Conservation (phyloP, 1,140 invertebrate species). For the Drosophila mauritiana region DNA sequence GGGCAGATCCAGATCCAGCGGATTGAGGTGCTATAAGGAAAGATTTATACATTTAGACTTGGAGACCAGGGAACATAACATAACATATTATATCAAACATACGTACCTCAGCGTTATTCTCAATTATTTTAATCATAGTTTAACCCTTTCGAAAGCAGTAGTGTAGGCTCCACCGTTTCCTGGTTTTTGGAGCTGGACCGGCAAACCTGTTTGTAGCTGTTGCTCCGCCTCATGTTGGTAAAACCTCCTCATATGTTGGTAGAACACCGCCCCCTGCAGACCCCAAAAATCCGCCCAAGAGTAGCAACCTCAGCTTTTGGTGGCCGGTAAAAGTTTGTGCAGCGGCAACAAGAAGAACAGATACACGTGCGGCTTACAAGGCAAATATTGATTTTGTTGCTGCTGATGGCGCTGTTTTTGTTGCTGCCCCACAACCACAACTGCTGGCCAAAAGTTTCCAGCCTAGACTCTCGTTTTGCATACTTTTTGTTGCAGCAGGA, state of each 20-base stretch:
- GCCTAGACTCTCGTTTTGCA: conserved; percentile 63
- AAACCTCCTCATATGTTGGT: not conserved
- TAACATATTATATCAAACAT: too few species aligned
- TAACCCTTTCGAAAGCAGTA: not conserved
- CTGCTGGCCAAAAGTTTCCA: conserved; percentile 54
- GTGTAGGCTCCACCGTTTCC: conserved; percentile 5
- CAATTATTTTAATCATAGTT: not conserved
- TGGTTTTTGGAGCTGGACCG: conserved; percentile 14
- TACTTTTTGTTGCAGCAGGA: conserved; percentile 45
- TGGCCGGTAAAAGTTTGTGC: conserved; percentile 49
- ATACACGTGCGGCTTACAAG: conserved; percentile 80
- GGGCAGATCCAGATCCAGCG: not conserved
- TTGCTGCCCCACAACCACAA: conserved; percentile 56
- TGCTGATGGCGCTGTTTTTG: conserved; percentile 28
- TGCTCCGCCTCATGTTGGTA: conserved; percentile 30
- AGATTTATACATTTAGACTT: not conserved
- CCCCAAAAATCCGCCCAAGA: not conserved
- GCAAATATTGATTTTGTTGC: conserved; percentile 79
- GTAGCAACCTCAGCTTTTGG: conserved; percentile 36
- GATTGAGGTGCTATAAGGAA: too few species aligned
- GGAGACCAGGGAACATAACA: too few species aligned
- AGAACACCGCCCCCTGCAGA: not conserved
- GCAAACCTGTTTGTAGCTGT: conserved; percentile 46
- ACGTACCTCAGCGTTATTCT: too few species aligned
- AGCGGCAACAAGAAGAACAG: conserved; percentile 39